Base-by-base conservation (phyloP, 1,140 invertebrate species). In the Nasonia longicornis region DNA sequence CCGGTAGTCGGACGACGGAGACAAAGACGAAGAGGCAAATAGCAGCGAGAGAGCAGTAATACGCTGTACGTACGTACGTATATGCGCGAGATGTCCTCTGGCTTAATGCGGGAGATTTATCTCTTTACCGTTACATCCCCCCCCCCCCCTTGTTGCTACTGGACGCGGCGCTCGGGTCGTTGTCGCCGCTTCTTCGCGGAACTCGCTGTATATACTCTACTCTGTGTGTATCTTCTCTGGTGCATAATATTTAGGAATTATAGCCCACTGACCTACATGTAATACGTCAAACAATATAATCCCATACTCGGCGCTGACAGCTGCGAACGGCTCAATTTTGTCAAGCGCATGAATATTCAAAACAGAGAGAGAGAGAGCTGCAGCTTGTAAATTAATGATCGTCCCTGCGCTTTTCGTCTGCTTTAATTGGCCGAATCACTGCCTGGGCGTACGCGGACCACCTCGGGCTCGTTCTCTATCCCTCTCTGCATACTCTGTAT, bases 391-490 rank as follows among this genome's bases (percentile, higher is more conserved):
- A 48, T 48, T 48, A 90, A 90, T 90, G 89, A 90, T 87, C 88
- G 35, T 26, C 35, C 10, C 38, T 8, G 38, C 8, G 88, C 89
- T 86, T 89, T 90, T 89, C 85, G 89, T 89, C 31, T 35, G 4
- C 31, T 90, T 90, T 90, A 90, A 90, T 90, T 90, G 89, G 87
- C 87, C 86, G 86, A 84, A 86, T 89, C 89, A 89, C 2, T 14
- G 45, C 89, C 88, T 88, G 88, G 86, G 88, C 87, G 89, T 87
- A 88, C 1, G 85, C 78, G 81, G 83, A 82, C 83, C 73, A 84
- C 77, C 81, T 81, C 75, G 63, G 73, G 70, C 67, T 72, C 26
- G 4, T 16, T 26, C 16, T 14, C 16, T 26, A 26, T 72, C 38
- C 38, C 70, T 31, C 7, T 48, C 1, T 14, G 45, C 45, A 48